Evolutionary conservation across 2,113 vertebrate genomes (phyloP), one percentile per base, ranked within the genome.

Genomic region (Rhynchomys soricoides): DNA sequence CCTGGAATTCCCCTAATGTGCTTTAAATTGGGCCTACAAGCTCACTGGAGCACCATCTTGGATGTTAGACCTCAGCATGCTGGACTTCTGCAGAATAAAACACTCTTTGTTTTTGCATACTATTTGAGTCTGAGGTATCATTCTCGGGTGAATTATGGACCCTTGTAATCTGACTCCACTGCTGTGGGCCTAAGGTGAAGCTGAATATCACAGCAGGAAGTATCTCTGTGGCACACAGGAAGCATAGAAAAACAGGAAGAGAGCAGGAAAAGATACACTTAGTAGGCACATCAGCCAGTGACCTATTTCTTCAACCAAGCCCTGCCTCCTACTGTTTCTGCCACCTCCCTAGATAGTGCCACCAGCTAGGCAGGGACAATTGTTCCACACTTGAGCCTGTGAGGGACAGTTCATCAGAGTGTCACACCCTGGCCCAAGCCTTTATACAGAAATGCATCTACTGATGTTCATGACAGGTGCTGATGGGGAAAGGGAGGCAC

Each of bases 371-470:
- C 29, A 68, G 64, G n/a, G 17, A 89, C 52, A 73, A 55, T 26
- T 26, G 62, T 11, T 29, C 37, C 26, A 40, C 68, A 74, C 52
- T 5, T 55, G 50, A 73, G 9, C 68, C 31, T 86, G 59, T 66
- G 37, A 52, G 37, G 2, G 52, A 15, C n/a, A 59, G 70, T 13
- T 57, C 52, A 43, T 59, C 9, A 45, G 9, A 15, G 29, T 3
- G 52, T 26, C 91, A 64, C 26, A 15, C 34, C 9, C 45, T 15
- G 48, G 34, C 7, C 77, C 68, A 4, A 66, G 34, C 12, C 48
- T 8, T 17, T 5, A 13, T 17, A 0, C 11, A 0, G 8, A 0
- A 1, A 31, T 9, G 4, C 31, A 2, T 12, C 31, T 31, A 17
- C 19, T 50, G 31, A 59, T 40, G 48, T 40, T n/a, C 0, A 0